Conservation (phyloP, 2,113 vertebrate species). For the Hypanus sabinus region DNA sequence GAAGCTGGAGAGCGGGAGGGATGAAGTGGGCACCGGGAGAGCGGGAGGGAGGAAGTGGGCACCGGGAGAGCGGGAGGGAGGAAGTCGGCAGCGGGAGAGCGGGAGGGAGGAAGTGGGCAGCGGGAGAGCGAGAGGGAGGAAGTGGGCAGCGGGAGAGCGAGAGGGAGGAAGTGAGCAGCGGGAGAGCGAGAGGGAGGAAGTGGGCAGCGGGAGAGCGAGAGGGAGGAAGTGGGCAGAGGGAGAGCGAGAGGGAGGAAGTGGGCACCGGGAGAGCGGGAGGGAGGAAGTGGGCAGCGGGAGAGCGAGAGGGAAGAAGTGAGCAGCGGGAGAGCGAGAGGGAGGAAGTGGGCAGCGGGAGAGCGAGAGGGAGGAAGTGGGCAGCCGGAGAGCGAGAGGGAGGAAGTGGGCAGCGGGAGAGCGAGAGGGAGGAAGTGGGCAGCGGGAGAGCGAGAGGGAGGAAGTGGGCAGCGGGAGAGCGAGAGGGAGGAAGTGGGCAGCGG, state of each 20-base stretch:
- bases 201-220: not conserved
- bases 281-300: not conserved
- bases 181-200: not conserved
- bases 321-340: not conserved
- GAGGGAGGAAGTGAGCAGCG: not conserved
- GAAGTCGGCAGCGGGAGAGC: no score
- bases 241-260: not conserved
- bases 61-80: no score
- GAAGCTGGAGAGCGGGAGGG: no score
- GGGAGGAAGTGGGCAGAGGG: not conserved
- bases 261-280: no score
- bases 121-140: not conserved
- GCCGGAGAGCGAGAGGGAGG: not conserved
- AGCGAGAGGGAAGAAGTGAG: not conserved
- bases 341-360: no score
- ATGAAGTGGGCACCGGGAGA: no score
- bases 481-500: no score
- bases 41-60: no score
- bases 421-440: no score
- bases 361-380: not conserved
- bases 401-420: no score
- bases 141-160: not conserved
- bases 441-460: no score
- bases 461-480: no score
- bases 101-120: not conserved